Evolutionary conservation across 2,888 invertebrate genomes (phyloP), one percentile per base, ranked within the genome.

Genomic region (Lithophane socia): DNA sequence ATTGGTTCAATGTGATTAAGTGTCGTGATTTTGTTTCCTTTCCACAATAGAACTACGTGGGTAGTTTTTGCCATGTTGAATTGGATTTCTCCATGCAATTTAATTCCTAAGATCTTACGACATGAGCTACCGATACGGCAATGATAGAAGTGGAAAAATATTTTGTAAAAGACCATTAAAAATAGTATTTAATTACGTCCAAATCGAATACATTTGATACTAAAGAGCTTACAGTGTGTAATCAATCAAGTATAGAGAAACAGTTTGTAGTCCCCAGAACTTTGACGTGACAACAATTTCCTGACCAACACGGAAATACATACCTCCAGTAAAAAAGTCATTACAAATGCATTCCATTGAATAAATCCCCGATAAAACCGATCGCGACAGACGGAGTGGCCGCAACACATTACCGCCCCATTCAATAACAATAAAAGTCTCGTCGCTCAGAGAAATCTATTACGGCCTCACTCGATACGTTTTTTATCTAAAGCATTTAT

Each of bases 401-500:
- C 82, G 66, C 74, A 71, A 83, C 70, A 65, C 84, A 87, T 81
- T 78, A 79, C 77, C 77, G 78, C 65, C 71, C 81, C 83, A 85
- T 88, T 87, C 81, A 85, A 88, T 80, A 86, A 87, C 79, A 88
- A 85, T 83, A 86, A 84, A 86, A 82, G 77, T 80, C 70, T 66
- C 63, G 80, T 56, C 78, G 78, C 79, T 75, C 74, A 74, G 74
- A 82, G 69, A 80, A 86, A 86, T 86, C 86, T 80, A 87, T 87
- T 80, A 82, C 75, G 54, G 80, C 79, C 71, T 72, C 73, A 82
- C 67, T 81, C 72, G 75, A 80, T 82, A 81, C 72, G 86, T 81
- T 86, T 88, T 87, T 85, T 86, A 89, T 87, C 84, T 87, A 86
- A 89, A 89, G 84, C 86, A 87, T 87, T 90, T 92, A 92, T 92